Evolutionary conservation across 2,113 vertebrate genomes (phyloP).

Genomic region (Columba janthina): DNA sequence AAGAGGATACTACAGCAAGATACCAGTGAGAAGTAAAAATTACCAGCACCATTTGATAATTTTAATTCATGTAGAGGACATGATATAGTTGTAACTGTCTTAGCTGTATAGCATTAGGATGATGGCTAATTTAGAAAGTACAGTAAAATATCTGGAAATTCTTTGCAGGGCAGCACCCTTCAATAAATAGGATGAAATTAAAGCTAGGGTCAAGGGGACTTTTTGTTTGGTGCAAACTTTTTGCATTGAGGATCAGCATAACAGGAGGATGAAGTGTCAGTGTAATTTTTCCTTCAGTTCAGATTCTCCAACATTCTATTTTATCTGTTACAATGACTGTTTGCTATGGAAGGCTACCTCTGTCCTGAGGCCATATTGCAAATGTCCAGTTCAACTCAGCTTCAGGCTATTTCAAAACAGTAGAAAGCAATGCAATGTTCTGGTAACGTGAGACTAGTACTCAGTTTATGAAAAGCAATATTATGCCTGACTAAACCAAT

Average conservation of each 20-base stretch:
- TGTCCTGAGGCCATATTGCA: not conserved
- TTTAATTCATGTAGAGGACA: not conserved
- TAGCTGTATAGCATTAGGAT: not conserved
- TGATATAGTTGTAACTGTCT: not conserved
- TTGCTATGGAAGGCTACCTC: not conserved
- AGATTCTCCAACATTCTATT: not conserved
- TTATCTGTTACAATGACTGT: rapidly evolving
- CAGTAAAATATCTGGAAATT: not conserved
- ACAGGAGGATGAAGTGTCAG: not conserved
- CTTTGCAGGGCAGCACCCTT: not conserved
- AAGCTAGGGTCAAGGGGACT: not conserved
- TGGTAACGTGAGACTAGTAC: not conserved
- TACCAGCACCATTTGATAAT: not conserved
- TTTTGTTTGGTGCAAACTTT: not conserved
- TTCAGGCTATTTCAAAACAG: not conserved
- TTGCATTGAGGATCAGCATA: not conserved
- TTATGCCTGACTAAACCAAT: not conserved
- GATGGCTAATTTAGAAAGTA: not conserved
- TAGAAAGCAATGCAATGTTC: not conserved
- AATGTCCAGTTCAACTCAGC: not conserved
- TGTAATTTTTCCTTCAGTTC: not conserved
- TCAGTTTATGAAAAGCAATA: not conserved
- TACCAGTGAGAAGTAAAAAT: not conserved
- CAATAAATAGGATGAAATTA: not conserved
- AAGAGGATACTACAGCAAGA: not conserved